Percentiles rank a stretch among this genome's conserved stretches.
phyloP scores from a whole-genome alignment of 2,888 invertebrate species.

The Bhutanitis thaidina region DNA sequence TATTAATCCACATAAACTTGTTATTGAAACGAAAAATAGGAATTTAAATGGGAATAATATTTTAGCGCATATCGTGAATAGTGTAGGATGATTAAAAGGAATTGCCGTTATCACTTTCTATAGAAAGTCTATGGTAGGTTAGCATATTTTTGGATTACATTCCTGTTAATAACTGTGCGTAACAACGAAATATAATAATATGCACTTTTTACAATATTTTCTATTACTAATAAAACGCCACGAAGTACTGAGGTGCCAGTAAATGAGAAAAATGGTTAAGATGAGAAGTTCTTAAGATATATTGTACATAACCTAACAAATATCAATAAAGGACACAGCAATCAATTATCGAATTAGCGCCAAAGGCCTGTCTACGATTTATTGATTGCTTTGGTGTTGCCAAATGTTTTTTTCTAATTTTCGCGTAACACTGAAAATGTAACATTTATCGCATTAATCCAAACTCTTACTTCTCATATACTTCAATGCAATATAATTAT shows the following conservation, averaged over 20 bases:
- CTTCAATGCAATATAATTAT: no score
- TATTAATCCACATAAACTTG: conserved; percentile 29
- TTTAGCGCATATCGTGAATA: conserved; percentile 42
- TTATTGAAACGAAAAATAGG: conserved; percentile 13
- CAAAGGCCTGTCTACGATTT: no score
- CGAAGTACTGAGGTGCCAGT: neutral
- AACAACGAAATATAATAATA: conserved; percentile 43
- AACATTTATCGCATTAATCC: no score
- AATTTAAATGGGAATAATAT: conserved; percentile 28
- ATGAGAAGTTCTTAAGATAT: no score
- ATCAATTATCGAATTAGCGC: no score
- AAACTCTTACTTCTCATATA: no score
- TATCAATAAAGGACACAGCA: no score
- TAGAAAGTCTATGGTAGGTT: conserved; percentile 24
- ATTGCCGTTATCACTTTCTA: conserved; percentile 41
- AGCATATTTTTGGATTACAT: conserved; percentile 27
- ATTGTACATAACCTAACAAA: no score
- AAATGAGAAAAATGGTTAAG: neutral
- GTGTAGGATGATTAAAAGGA: conserved; percentile 39
- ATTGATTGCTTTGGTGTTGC: no score
- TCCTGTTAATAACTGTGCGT: conserved; percentile 26
- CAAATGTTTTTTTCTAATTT: no score
- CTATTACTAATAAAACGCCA: neutral
- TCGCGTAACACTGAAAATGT: no score
- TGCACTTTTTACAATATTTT: conserved; percentile 20